These are phyloP conservation scores for Conger conger DNA, from an alignment of 2,113 vertebrate genomes.

Conservation along the genomic window DNA sequence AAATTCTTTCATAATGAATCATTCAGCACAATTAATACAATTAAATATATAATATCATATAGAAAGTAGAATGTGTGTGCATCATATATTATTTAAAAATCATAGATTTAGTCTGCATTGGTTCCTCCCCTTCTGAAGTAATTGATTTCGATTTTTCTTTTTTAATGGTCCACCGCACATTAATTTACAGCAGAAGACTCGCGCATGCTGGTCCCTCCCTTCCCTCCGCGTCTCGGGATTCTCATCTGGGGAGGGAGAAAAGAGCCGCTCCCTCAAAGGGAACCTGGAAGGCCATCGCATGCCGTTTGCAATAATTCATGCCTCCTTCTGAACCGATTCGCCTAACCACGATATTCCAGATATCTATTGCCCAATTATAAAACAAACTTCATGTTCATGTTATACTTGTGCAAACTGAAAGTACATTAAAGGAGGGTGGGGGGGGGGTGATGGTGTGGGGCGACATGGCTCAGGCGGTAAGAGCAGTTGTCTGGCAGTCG, in stretches of 20 bases:
- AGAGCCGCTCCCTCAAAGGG: neutral
- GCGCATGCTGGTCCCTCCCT: neutral
- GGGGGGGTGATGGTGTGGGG: neutral
- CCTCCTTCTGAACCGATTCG: neutral
- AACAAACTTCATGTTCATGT: constrained; percentile 16
- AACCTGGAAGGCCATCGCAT: neutral
- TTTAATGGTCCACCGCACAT: neutral
- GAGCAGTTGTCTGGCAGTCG: too few relatives aligned
- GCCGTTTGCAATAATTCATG: neutral
- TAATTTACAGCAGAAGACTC: neutral
- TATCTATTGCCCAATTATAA: constrained; percentile 23
- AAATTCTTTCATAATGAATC: too few relatives aligned
- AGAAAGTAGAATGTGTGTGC: too few relatives aligned
- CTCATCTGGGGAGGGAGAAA: neutral
- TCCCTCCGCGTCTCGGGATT: too few relatives aligned
- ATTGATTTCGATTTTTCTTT: neutral
- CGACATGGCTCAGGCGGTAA: too few relatives aligned
- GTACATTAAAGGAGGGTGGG: neutral
- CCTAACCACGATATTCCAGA: constrained; percentile 2
- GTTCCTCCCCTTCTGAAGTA: neutral
- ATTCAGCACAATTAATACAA: too few relatives aligned
- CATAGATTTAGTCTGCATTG: neutral
- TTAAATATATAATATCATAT: too few relatives aligned
- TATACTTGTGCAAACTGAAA: neutral
- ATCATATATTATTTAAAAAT: too few relatives aligned